phyloP scores from a whole-genome alignment of 2,888 invertebrate genomes.

The Mycalesis mineus region DNA sequence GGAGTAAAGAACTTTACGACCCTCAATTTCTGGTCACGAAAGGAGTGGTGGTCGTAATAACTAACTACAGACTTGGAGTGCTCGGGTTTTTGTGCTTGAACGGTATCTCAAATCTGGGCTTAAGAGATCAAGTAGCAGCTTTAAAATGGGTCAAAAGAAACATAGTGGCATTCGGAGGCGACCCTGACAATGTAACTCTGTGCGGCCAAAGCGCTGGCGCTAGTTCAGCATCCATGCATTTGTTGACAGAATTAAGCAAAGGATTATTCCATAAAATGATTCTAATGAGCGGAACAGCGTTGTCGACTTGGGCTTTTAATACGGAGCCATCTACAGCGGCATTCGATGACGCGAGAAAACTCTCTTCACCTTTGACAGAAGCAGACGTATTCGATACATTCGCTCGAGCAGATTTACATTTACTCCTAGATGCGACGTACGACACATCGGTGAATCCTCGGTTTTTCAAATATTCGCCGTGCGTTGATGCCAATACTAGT shows the following conservation, averaged over 20 bases:
- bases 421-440: slow-evolving; percentile 45
- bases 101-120: slow-evolving; percentile 58
- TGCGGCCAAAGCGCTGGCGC: slow-evolving; percentile 68
- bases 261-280: slow-evolving; percentile 65
- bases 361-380: slow-evolving; percentile 38
- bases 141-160: slow-evolving; percentile 63
- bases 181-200: slow-evolving; percentile 65
- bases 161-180: slow-evolving; percentile 63
- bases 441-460: slow-evolving; percentile 54
- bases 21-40: slow-evolving; percentile 63
- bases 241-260: slow-evolving; percentile 51
- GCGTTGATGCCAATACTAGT: slow-evolving; percentile 50
- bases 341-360: slow-evolving; percentile 52
- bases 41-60: slow-evolving; percentile 51
- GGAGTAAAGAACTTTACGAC: slow-evolving; percentile 62
- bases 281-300: slow-evolving; percentile 56
- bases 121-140: slow-evolving; percentile 66
- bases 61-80: slow-evolving; percentile 63
- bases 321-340: slow-evolving; percentile 45
- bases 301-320: slow-evolving; percentile 65
- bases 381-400: slow-evolving; percentile 24
- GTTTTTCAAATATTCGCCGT: slow-evolving; percentile 64
- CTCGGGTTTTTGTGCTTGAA: slow-evolving; percentile 63
- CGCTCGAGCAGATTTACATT: slow-evolving; percentile 13
- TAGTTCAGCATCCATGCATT: slow-evolving; percentile 57